Evolutionary conservation across 2,113 vertebrate genomes (phyloP), one percentile per base, ranked within the genome.

Genomic region (Nothoprocta perdicaria): DNA sequence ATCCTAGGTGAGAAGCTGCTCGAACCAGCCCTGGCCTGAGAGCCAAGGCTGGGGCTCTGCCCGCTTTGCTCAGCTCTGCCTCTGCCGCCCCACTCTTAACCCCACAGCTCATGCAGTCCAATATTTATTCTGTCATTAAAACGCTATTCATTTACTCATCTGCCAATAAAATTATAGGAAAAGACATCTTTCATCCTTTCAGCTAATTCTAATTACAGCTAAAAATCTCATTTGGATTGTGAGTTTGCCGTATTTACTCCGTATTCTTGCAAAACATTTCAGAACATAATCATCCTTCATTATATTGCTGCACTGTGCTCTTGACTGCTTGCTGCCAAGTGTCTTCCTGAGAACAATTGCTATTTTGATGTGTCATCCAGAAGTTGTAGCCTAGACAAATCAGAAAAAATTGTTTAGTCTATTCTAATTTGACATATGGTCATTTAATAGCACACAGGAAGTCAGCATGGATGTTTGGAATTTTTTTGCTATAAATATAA

Each of bases 111-210:
- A 95, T 95, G 81, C 31, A 43, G 60, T 82, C 61, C 94, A 96
- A 58, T 97, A 93, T 94, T 92, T 94, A 89, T 89, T 94, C 68
- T 67, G 57, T 40, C 61, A 27, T 88, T 89, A 79, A 91, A 93
- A 84, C 75, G 10, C 66, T 55, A 89, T 93, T 94, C 50, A 94
- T 97, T 91, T 79, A 84, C 87, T 82, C 92, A 87, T 86, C 55
- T 88, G 82, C 86, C 31, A 82, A 93, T 96, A 91, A 86, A 90
- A 85, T 78, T 92, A 68, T 84, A 86, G 66, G 61, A 57, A 74
- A 71, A 96, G 91, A 95, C 95, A 95, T 83, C 23, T 16, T 82
- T 96, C 86, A 86, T 96, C 80, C 95, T 96, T 95, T 94, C 92
- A 91, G 48, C 72, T 96, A 96, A 96, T 96, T 97, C 72, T 96